phyloP scores from a whole-genome alignment of 2,797 vertebrate species.

The Chelidonichthys spinosus region DNA sequence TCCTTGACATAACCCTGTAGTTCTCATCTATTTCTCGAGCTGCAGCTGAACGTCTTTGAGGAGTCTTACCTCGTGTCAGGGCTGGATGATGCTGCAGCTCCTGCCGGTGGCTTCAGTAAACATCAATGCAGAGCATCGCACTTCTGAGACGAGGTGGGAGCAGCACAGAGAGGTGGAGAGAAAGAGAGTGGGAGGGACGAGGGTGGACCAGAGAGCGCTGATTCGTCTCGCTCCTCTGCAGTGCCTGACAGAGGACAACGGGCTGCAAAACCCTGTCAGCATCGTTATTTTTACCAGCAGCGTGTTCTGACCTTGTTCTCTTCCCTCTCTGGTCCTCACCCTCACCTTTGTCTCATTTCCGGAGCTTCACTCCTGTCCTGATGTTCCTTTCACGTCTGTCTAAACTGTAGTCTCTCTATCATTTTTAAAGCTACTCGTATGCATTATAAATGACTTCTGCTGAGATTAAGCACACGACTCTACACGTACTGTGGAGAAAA shows the following conservation, averaged over 20 bases:
- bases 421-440: background rate
- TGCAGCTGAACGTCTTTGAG: slow-evolving; percentile 3
- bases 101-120: slow-evolving; percentile 39
- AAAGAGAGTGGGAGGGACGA: slow-evolving; percentile 55
- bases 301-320: slow-evolving; percentile 47
- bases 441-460: slow-evolving; percentile 7
- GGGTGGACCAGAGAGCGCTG: slow-evolving; percentile 49
- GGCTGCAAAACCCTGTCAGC: slow-evolving; percentile 32
- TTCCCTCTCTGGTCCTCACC: slow-evolving; percentile 23
- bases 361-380: slow-evolving; percentile 4
- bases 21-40: background rate
- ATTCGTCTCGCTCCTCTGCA: slow-evolving; percentile 74
- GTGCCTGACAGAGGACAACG: slow-evolving; percentile 45
- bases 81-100: slow-evolving; percentile 52
- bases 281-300: slow-evolving; percentile 40
- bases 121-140: slow-evolving; percentile 57
- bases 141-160: slow-evolving; percentile 32
- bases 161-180: slow-evolving; percentile 28
- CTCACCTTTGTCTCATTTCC: slow-evolving; percentile 15
- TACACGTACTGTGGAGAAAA: background rate
- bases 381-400: slow-evolving; percentile 24
- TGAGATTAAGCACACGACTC: background rate
- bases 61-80: slow-evolving; percentile 64
- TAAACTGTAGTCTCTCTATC: background rate
- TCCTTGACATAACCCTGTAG: background rate